A percentile compares a stretch with the other conserved stretches of the same genome.
These are phyloP conservation scores for Rhodophaea formosa DNA, from an alignment of 2,888 invertebrate genomes.

Conservation along the genomic window DNA sequence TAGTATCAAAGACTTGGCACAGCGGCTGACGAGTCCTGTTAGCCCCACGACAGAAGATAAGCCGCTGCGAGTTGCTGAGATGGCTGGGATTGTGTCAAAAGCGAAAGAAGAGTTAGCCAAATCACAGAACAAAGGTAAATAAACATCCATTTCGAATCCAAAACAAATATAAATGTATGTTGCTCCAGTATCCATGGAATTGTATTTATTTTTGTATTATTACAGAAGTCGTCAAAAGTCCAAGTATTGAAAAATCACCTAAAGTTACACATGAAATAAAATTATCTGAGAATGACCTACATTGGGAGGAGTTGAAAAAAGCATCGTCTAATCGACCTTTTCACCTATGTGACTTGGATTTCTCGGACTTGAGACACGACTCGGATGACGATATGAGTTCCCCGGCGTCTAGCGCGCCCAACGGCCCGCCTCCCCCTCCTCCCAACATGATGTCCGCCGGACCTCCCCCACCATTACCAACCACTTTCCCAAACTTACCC, in stretches of 20 bases:
- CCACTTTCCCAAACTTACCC: constrained; percentile 68
- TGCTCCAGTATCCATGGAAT: too few species aligned
- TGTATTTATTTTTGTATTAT: constrained; percentile 9
- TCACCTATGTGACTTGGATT: constrained; percentile 96
- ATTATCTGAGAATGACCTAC: constrained; percentile 95
- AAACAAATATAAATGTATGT: too few species aligned
- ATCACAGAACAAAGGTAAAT: constrained; percentile 88
- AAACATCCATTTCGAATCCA: too few species aligned
- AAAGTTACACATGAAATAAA: constrained; percentile 84
- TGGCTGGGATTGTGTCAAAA: constrained; percentile 94
- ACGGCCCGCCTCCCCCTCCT: constrained; percentile 90
- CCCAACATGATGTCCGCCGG: constrained; percentile 80
- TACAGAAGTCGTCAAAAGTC: constrained; percentile 86
- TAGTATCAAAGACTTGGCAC: constrained; percentile 93
- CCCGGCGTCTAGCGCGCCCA: constrained; percentile 83
- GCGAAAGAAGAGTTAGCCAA: constrained; percentile 95
- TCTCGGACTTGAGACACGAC: constrained; percentile 93
- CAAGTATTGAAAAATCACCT: constrained; percentile 84
- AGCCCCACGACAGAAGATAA: constrained; percentile 82
- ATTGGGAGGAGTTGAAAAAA: constrained; percentile 94
- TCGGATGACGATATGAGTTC: constrained; percentile 92
- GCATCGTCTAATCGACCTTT: constrained; percentile 87
- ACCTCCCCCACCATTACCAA: constrained; percentile 76
- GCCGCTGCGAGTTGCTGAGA: constrained; percentile 87
- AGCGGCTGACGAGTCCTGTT: constrained; percentile 88